A percentile compares a stretch with the other conserved stretches of the same genome.
Conservation (phyloP, 2,113 vertebrate genomes). For the Rissa tridactyla region DNA sequence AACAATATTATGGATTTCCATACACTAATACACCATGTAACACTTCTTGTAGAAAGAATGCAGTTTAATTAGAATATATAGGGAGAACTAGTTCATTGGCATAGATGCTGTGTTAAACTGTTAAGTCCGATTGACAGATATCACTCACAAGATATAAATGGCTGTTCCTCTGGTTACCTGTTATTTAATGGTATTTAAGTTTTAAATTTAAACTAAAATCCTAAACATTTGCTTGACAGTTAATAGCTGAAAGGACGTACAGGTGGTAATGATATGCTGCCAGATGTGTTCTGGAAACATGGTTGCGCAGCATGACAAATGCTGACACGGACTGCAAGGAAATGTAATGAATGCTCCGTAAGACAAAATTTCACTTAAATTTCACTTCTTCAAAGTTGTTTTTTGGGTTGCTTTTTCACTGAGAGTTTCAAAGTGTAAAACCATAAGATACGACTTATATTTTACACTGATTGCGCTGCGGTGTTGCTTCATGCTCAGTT, state of each 20-base stretch:
- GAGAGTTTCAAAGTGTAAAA: background rate
- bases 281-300: background rate
- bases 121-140: background rate
- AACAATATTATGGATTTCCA: background rate
- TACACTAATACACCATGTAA: accelerated
- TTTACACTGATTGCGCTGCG: background rate
- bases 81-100: background rate
- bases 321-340: background rate
- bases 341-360: background rate
- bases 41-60: background rate
- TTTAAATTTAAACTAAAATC: background rate
- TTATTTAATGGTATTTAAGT: background rate
- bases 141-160: background rate
- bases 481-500: background rate
- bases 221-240: background rate
- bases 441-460: accelerated
- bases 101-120: background rate
- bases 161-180: background rate
- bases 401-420: background rate
- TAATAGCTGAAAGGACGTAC: background rate
- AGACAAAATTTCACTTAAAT: background rate
- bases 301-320: too few species aligned
- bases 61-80: background rate
- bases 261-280: background rate
- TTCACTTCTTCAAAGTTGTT: background rate